phyloP scores from a whole-genome alignment of 1,140 invertebrate genomes.

The Scaptomyza graminum region DNA sequence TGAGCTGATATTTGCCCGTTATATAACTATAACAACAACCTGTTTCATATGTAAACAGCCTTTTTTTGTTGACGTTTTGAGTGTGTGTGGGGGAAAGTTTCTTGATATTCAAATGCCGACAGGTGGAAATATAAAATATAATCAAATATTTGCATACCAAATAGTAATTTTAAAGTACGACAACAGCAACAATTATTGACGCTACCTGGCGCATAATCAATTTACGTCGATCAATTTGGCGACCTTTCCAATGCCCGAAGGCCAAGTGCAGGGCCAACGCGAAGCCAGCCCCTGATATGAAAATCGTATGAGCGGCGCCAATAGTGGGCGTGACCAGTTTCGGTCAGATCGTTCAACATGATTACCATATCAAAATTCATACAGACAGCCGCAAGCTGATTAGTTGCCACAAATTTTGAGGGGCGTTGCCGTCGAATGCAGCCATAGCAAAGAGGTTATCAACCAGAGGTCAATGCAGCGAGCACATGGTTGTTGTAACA shows the following conservation, averaged over 20 bases:
- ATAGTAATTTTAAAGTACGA: slow-evolving; percentile 3
- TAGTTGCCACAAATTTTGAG: slow-evolving; percentile 14
- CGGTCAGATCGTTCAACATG: not conserved
- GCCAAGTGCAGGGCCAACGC: slow-evolving; percentile 39
- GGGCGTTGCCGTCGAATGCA: slow-evolving; percentile 34
- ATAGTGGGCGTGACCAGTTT: slow-evolving; percentile 28
- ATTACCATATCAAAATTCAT: slow-evolving; percentile 2
- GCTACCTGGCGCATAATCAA: slow-evolving; percentile 60
- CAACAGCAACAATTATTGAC: slow-evolving; percentile 8
- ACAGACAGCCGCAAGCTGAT: slow-evolving; percentile 37
- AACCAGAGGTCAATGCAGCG: not conserved
- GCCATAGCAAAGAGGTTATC: slow-evolving; percentile 22
- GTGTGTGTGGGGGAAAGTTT: slow-evolving; percentile 18
- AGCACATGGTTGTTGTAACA: slow-evolving; percentile 6
- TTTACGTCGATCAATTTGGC: slow-evolving; percentile 49
- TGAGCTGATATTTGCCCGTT: slow-evolving; percentile 36
- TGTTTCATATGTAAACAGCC: slow-evolving; percentile 45
- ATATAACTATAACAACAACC: slow-evolving; percentile 32
- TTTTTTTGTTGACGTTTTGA: not conserved
- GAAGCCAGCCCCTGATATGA: not conserved
- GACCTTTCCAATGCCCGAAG: slow-evolving; percentile 58
- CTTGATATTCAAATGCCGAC: slow-evolving; percentile 41
- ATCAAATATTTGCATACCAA: slow-evolving; percentile 65
- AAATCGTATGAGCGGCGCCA: slow-evolving; percentile 28
- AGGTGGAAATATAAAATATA: slow-evolving; percentile 20